Base-by-base conservation (phyloP, 2,888 invertebrate species). In the Xestia ashworthii region DNA sequence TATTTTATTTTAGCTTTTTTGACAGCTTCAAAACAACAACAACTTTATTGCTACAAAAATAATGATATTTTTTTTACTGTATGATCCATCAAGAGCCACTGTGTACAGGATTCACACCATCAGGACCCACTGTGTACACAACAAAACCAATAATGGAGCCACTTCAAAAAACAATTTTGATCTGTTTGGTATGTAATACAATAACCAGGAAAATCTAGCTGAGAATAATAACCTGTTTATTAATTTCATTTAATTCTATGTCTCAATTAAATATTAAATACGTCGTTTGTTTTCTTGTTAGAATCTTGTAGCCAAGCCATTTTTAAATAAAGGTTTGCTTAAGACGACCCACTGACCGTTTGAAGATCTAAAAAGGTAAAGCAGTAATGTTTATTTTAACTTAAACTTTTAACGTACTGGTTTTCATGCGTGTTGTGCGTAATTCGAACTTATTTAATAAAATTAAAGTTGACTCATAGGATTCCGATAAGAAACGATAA, bases 401-500 rank as follows among this genome's bases (percentile, higher is more conserved):
- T n/a, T n/a, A n/a, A n/a, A n/a, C n/a, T n/a, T n/a, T n/a, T n/a
- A n/a, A n/a, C n/a, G n/a, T n/a, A n/a, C n/a, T n/a, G 60, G 71
- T 55, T 65, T 55, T 22, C 9, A 19, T 60, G 53, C 25, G 41
- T 19, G 5, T 41, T n/a, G 32, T 58, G 22, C 50, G 22, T 60
- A 48, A 55, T 50, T 55, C 11, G n/a, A 25, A 48, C n/a, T 38
- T 66, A 69, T 55, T 64, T 53, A 72, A 12, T 46, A 67, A 62
- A 81, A 73, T 62, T 72, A 62, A 55, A 64, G 48, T 66, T 58
- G 41, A 55, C 25, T 70, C 60, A 74, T 77, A 84, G 5, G 73
- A 86, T 66, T 88, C 76, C 71, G 78, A 87, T 87, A 82, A 77
- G 85, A 88, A 72, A 62, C 22, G 68, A 77, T 70, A 69, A 83